phyloP scores from a whole-genome alignment of 2,113 vertebrate species.

The Tyrannus savana region DNA sequence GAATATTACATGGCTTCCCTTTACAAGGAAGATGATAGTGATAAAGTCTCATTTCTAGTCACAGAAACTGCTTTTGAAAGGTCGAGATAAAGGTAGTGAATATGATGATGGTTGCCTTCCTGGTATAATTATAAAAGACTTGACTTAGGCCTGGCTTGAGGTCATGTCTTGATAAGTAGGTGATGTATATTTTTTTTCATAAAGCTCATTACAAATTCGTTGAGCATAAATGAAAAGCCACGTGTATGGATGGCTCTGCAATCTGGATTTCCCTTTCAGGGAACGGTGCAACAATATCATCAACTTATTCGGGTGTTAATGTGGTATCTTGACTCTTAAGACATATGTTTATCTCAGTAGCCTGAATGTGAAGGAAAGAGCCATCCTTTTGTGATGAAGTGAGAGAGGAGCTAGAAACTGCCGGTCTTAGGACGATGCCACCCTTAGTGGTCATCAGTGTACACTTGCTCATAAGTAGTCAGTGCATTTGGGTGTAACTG shows the following conservation, averaged over 20 bases:
- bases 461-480: accelerated
- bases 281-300: background rate
- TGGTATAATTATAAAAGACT: background rate
- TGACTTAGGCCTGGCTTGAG: background rate
- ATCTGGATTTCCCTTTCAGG: background rate
- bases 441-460: background rate
- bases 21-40: background rate
- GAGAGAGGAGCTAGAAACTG: background rate
- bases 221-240: background rate
- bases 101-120: background rate
- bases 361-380: background rate
- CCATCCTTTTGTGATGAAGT: background rate
- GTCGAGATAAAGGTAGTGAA: background rate
- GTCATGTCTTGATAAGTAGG: background rate
- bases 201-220: background rate
- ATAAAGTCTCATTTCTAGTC: background rate
- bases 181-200: background rate
- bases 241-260: background rate
- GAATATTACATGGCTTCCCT: background rate
- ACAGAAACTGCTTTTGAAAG: background rate
- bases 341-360: background rate
- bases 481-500: background rate
- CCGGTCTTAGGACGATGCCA: background rate
- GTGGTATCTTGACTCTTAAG: background rate
- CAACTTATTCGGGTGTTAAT: background rate